These are phyloP conservation scores for Benthosema pterotum DNA, from an alignment of 2,797 vertebrate species.

Conservation along the genomic window DNA sequence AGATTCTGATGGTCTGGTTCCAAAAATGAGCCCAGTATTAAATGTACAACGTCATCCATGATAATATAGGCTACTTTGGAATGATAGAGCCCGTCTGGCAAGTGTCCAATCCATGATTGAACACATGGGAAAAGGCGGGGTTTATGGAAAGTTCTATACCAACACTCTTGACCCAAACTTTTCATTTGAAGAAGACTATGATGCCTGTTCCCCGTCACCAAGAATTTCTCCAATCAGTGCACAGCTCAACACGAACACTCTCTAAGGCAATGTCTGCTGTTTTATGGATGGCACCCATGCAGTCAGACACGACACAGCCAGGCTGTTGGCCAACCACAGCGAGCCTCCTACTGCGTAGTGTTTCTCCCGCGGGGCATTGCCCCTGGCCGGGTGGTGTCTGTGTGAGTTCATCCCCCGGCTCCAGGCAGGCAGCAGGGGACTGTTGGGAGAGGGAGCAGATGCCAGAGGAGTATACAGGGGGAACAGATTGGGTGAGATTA, in stretches of 20 bases:
- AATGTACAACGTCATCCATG: too few species aligned
- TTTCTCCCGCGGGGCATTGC: too few species aligned
- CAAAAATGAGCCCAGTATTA: too few species aligned
- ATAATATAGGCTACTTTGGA: too few species aligned
- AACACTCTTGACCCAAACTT: conserved; percentile 1
- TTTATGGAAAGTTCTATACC: conserved; percentile 1
- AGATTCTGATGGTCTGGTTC: too few species aligned
- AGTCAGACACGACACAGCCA: conserved; percentile 30
- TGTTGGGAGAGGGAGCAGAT: conserved; percentile 59
- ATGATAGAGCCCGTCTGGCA: too few species aligned
- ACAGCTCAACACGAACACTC: too few species aligned
- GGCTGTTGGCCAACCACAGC: conserved; percentile 33
- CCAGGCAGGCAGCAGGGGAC: conserved; percentile 14
- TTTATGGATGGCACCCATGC: conserved; percentile 26
- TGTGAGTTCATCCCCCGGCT: conserved; percentile 55
- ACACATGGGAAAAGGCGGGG: too few species aligned
- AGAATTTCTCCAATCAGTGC: too few species aligned
- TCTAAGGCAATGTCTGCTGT: too few species aligned
- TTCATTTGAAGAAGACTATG: conserved; percentile 8
- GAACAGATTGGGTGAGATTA: conserved; percentile 72
- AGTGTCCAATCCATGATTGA: too few species aligned
- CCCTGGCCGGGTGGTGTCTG: conserved; percentile 1
- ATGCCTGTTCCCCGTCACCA: background rate
- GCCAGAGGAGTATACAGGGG: conserved; percentile 45
- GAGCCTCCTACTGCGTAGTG: conserved; percentile 13